Base-by-base conservation (phyloP, 2,113 vertebrate species). In the Gavia stellata region DNA sequence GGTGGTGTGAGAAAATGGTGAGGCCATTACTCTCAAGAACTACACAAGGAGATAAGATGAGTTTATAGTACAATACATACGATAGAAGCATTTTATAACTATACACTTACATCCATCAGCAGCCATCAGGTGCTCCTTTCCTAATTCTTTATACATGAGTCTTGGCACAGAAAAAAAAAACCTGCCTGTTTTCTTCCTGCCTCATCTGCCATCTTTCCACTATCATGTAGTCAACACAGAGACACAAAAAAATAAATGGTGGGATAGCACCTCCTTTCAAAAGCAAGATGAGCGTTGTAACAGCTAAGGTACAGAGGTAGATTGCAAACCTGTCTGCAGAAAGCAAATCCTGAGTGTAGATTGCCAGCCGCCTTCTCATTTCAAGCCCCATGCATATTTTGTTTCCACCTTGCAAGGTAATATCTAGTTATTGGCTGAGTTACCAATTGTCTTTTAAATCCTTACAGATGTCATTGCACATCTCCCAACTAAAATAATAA, bases 401-500 rank as follows among this genome's bases (percentile, higher is more conserved):
- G 65, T 71, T 93, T 86, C 63, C 28, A 53, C 20, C 77, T 83
- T 73, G 44, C 56, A 94, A 97, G 42, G 75, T n/a, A 44, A 61
- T 44, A 81, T 74, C 74, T 70, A 50, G 55, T 61, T 94, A 92
- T 79, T 93, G 73, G 33, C 70, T 66, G 26, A 92, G 79, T 29
- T 88, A 52, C 55, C 77, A 81, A 55, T 59, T 83, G 80, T 92
- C 62, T 94, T 87, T 81, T 77, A 94, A 94, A 94, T 79, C 65
- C 63, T 91, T 74, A 47, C 44, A 59, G 62, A 86, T 94, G 70
- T 91, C 88, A 87, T 77, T 88, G n/a, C 72, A 83, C n/a, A 34
- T 44, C 61, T 95, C 44, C 67, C 93, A 97, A 34, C 52, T 52
- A 90, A 96, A 92, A 94, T 62, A 97, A 96, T 11, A 74, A 97